phyloP scores from a whole-genome alignment of 2,888 invertebrate genomes.

The Dryadula phaetusa region DNA sequence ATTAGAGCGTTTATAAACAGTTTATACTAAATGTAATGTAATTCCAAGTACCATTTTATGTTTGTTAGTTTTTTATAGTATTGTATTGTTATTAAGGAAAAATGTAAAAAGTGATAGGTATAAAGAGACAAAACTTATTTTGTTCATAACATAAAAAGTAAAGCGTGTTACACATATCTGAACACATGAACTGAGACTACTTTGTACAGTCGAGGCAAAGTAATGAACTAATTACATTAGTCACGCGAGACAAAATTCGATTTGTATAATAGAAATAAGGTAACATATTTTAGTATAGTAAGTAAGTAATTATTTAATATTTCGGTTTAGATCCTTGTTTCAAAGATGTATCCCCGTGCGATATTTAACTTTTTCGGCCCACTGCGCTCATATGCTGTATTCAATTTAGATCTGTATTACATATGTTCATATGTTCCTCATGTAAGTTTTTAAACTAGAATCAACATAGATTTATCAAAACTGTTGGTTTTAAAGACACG shows the following conservation, averaged over 20 bases:
- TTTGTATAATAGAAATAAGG: constrained; percentile 44
- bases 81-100: not conserved
- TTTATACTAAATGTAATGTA: constrained; percentile 14
- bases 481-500: no score
- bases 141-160: constrained; percentile 56
- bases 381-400: no score
- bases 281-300: not conserved
- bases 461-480: no score
- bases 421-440: no score
- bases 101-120: not conserved
- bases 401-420: no score
- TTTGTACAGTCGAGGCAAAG: constrained; percentile 62
- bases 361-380: no score
- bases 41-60: not conserved
- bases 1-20: constrained; percentile 46
- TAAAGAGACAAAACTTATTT: not conserved
- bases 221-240: constrained; percentile 82
- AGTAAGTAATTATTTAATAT: not conserved
- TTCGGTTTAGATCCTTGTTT: not conserved
- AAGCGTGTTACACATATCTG: constrained; percentile 71
- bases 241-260: constrained; percentile 66
- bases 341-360: no score
- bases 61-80: not conserved
- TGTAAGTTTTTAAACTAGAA: no score
- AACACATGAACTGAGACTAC: constrained; percentile 64